Evolutionary conservation across 1,140 invertebrate species (phyloP).

Genomic region (Plutomurus gul): DNA sequence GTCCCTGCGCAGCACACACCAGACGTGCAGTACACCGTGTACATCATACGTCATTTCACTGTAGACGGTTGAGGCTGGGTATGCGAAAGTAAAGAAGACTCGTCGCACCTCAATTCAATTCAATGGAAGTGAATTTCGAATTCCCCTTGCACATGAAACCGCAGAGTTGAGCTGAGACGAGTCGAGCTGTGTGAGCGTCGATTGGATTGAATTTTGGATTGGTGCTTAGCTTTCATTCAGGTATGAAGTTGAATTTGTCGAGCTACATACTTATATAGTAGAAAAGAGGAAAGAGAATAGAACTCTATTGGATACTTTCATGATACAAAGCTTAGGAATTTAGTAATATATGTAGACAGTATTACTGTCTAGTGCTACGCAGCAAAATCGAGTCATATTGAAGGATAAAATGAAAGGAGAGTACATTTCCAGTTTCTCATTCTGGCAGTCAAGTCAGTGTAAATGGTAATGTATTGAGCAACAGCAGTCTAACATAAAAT

Average conservation of each 20-base stretch:
- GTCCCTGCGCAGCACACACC: too few species aligned
- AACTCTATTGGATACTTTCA: not conserved
- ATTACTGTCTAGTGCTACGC: too few species aligned
- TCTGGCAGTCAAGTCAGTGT: not conserved
- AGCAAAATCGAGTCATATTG: not conserved
- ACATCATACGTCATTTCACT: not conserved
- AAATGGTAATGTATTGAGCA: constrained; percentile 7
- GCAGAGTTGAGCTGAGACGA: constrained; percentile 8
- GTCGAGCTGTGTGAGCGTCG: constrained; percentile 1
- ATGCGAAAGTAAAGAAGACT: not conserved
- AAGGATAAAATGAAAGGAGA: not conserved
- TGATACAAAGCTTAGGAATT: not conserved
- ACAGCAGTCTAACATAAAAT: constrained; percentile 19
- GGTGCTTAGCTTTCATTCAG: constrained; percentile 28
- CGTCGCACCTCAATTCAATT: constrained; percentile 26
- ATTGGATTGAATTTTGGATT: constrained; percentile 30
- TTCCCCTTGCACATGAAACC: constrained; percentile 16
- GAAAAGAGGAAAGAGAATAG: not conserved
- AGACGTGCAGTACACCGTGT: too few species aligned
- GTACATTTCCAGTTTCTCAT: not conserved
- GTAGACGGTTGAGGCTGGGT: not conserved
- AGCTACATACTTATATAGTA: not conserved
- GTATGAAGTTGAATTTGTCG: constrained; percentile 27
- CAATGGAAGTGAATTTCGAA: constrained; percentile 21
- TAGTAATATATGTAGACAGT: not conserved